Conservation (phyloP, 2,888 invertebrate species). For the Marasmarcha lunaedactyla region DNA sequence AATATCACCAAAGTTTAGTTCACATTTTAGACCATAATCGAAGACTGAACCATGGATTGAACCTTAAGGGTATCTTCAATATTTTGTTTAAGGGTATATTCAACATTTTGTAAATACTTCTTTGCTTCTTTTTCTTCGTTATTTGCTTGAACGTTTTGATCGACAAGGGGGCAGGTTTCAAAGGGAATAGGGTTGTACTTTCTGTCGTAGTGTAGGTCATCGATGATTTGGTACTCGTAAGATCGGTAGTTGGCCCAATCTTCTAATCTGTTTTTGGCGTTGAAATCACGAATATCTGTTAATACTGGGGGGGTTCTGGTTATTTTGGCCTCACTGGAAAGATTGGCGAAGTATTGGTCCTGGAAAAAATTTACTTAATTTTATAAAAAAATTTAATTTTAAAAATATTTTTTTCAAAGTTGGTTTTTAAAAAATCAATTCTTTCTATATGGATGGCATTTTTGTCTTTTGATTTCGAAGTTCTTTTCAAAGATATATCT, state of each 20-base stretch:
- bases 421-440: too few relatives aligned
- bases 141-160: not conserved
- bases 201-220: slow-evolving; percentile 34
- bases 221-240: slow-evolving; percentile 41
- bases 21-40: too few relatives aligned
- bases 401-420: too few relatives aligned
- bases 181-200: slow-evolving; percentile 34
- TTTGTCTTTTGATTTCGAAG: too few relatives aligned
- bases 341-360: slow-evolving; percentile 47
- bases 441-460: too few relatives aligned
- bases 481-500: not conserved
- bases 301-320: slow-evolving; percentile 37
- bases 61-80: too few relatives aligned
- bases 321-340: slow-evolving; percentile 43
- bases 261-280: slow-evolving; percentile 42
- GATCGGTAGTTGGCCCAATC: slow-evolving; percentile 52
- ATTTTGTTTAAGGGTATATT: too few relatives aligned
- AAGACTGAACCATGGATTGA: too few relatives aligned
- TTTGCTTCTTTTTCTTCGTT: too few relatives aligned
- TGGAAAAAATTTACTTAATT: slow-evolving; percentile 19
- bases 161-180: slow-evolving; percentile 28
- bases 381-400: too few relatives aligned
- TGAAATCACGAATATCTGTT: slow-evolving; percentile 43
- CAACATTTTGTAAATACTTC: too few relatives aligned
- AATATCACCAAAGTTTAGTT: too few relatives aligned